Base-by-base conservation (phyloP, 2,888 invertebrate genomes). In the Tuberolachnus salignus region DNA sequence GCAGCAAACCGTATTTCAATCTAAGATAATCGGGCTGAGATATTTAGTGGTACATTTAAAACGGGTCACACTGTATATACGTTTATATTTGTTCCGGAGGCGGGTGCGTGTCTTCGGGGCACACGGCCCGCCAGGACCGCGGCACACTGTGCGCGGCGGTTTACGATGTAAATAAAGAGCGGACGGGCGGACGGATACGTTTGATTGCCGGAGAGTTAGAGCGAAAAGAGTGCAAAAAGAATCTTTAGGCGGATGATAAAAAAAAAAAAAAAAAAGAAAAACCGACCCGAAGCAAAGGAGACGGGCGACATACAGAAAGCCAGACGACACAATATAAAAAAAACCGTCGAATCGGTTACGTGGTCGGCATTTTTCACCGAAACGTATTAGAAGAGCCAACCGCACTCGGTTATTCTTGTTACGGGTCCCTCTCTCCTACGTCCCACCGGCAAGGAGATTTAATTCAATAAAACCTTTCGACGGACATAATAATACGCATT, bases 301-400 rank as follows among this genome's bases (percentile, higher is more conserved):
- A 46, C n/a, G 46, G 16, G 59, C 57, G 1, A n/a, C 11, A 11
- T n/a, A n/a, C n/a, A 46, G 63, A 64, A 75, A 67, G 16, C 46
- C 66, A 19, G 46, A 66, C 34, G 34, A 34, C 3, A 34, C 6
- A 34, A 34, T 34, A 57, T 67, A 57, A 75, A 75, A 57, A 75
- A 75, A 75, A 75, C 57, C 46, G 59, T 59, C 67, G 75, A 78
- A 78, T 78, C 57, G 67, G 67, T 66, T 75, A 75, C 75, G 75
- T 75, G 75, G 59, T 78, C 14, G 67, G 75, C 67, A 69, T 78
- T 78, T 78, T 66, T 21, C 11, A 11, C 14, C 16, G 6, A 0
- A 46, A 34, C 34, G 34, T 34, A 34, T 6, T 4, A 34, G 34
- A 34, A 34, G 34, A 34, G 34, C 3, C 3, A 34, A 34, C n/a